A percentile compares a stretch with the other conserved stretches of the same genome.
phyloP scores from a whole-genome alignment of 2,888 invertebrate species.

The Smittia aterrima region DNA sequence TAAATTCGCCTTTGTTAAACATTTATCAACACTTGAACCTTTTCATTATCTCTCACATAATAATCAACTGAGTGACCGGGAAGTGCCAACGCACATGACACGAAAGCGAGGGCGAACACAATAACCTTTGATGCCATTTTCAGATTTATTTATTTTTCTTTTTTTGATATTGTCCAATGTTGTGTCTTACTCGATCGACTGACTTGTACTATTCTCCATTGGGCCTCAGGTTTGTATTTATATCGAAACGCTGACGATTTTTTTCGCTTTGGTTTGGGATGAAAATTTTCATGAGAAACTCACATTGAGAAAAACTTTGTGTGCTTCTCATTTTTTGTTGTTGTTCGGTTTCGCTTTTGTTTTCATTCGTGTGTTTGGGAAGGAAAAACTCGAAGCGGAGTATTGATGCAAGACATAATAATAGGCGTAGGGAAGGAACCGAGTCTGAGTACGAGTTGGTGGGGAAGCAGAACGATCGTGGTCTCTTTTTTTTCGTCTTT shows the following conservation, averaged over 20 bases:
- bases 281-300: not conserved
- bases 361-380: not conserved
- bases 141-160: not conserved
- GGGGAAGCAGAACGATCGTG: not conserved
- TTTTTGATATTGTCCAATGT: constrained; percentile 10
- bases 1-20: not conserved
- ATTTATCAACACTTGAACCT: not conserved
- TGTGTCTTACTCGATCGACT: not conserved
- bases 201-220: constrained; percentile 21
- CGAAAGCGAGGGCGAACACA: constrained; percentile 19
- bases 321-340: not conserved
- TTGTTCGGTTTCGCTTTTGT: not conserved
- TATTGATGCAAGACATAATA: not conserved
- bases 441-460: not conserved
- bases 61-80: constrained; percentile 33
- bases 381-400: not conserved
- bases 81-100: not conserved
- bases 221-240: constrained; percentile 9
- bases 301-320: not conserved
- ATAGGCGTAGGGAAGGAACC: not conserved
- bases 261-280: not conserved
- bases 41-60: constrained; percentile 20
- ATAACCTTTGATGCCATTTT: constrained; percentile 24
- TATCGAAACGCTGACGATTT: not conserved
- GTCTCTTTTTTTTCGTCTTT: too few species aligned